These are phyloP conservation scores for Acrocephalus kingi DNA, from an alignment of 2,113 vertebrate species.

Conservation along the genomic window DNA sequence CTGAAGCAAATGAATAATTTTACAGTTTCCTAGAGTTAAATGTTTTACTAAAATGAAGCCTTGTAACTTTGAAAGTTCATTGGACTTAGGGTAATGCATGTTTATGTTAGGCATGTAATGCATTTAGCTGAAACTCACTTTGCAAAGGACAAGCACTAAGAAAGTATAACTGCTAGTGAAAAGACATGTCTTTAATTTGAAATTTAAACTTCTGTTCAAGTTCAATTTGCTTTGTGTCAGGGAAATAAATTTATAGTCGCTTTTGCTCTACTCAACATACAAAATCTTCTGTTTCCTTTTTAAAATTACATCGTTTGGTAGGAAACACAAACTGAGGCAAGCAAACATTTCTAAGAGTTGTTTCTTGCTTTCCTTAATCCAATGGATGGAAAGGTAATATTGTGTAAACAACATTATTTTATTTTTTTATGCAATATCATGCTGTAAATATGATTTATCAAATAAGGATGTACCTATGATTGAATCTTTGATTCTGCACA, in stretches of 20 bases:
- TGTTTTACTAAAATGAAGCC: constrained; percentile 65
- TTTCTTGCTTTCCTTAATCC: constrained; percentile 85
- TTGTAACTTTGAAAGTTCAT: constrained; percentile 76
- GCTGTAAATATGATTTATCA: constrained; percentile 84
- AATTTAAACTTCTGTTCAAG: constrained; percentile 64
- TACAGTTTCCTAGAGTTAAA: constrained; percentile 59
- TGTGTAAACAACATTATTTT: constrained; percentile 84
- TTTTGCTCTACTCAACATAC: constrained; percentile 73
- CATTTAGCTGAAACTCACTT: constrained; percentile 66
- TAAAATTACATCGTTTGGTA: constrained; percentile 63
- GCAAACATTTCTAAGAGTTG: constrained; percentile 77
- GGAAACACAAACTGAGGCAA: constrained; percentile 79
- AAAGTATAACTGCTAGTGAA: constrained; percentile 70
- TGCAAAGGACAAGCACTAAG: constrained; percentile 70
- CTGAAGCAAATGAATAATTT: constrained; percentile 52
- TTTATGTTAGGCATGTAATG: constrained; percentile 71
- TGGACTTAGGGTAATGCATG: constrained; percentile 61
- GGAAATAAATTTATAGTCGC: constrained; percentile 75
- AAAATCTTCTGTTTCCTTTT: constrained; percentile 75
- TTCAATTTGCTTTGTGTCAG: constrained; percentile 78
- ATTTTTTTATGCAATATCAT: constrained; percentile 86
- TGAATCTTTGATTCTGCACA: constrained; percentile 85
- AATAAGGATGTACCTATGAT: constrained; percentile 82
- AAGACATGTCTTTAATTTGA: constrained; percentile 62
- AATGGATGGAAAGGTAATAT: constrained; percentile 83